Evolutionary conservation across 2,797 vertebrate species (phyloP).

Genomic region (Lophura swinhoii): DNA sequence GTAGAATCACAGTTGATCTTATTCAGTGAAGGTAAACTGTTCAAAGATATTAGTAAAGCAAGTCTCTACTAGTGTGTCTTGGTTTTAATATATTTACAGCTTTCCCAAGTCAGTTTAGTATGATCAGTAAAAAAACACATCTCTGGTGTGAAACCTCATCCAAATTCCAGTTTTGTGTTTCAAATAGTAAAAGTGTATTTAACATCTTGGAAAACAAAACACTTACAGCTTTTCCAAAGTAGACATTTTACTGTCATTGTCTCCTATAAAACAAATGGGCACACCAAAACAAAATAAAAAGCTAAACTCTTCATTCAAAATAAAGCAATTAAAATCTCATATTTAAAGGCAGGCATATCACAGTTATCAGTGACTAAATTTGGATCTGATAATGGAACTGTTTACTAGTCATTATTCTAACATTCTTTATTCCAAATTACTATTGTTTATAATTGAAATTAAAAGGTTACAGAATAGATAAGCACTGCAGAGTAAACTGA

Average conservation of each 20-base stretch:
- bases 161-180: not conserved
- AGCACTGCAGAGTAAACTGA: not conserved
- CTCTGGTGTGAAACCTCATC: accelerated
- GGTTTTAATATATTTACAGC: not conserved
- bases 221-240: not conserved
- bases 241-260: not conserved
- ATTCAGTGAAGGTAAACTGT: not conserved
- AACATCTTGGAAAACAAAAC: not conserved
- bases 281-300: not conserved
- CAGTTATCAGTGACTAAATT: not conserved
- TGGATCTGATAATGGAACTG: not conserved
- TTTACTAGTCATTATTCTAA: not conserved
- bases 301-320: not conserved
- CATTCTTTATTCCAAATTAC: not conserved
- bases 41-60: not conserved
- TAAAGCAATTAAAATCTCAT: not conserved
- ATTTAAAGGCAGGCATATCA: not conserved
- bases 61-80: not conserved
- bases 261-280: not conserved
- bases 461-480: not conserved
- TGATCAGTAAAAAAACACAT: not conserved
- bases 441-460: not conserved
- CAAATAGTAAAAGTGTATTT: not conserved
- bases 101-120: not conserved
- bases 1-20: not conserved